Percentiles rank a stretch among this genome's conserved stretches.
Evolutionary conservation across 2,113 vertebrate genomes (phyloP).

Genomic region (Fulmarus glacialis): DNA sequence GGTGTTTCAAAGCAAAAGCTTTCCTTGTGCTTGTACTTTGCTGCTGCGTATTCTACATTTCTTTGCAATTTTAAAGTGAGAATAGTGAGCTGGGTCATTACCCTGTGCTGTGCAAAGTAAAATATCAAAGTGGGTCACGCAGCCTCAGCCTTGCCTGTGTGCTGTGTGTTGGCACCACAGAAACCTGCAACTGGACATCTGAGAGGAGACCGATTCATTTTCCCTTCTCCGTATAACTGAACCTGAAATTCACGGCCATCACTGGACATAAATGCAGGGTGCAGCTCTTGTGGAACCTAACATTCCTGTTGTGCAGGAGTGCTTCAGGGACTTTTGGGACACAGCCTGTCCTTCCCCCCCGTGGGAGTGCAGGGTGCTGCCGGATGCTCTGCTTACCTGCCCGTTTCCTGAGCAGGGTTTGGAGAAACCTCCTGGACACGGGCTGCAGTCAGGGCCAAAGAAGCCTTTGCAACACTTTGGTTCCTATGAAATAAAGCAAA

Average conservation of each 20-base stretch:
- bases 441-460: constrained; percentile 85
- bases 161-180: neutral
- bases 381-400: constrained; percentile 73
- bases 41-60: neutral
- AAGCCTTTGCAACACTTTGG: constrained; percentile 89
- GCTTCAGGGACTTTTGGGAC: neutral
- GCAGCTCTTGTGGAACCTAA: neutral
- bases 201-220: neutral
- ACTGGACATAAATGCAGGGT: neutral
- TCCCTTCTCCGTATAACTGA: neutral
- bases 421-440: constrained; percentile 86
- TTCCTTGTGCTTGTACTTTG: neutral
- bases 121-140: neutral
- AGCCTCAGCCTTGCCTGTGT: neutral
- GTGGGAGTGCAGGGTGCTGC: neutral
- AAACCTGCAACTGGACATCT: neutral
- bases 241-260: neutral
- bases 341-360: accelerated
- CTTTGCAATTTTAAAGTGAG: neutral
- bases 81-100: neutral
- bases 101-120: neutral
- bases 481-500: constrained; percentile 72
- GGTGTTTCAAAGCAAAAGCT: neutral
- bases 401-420: constrained; percentile 87
- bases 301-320: neutral